These are phyloP conservation scores for Notocelia uddmanniana DNA, from an alignment of 2,888 invertebrate genomes.

Conservation along the genomic window DNA sequence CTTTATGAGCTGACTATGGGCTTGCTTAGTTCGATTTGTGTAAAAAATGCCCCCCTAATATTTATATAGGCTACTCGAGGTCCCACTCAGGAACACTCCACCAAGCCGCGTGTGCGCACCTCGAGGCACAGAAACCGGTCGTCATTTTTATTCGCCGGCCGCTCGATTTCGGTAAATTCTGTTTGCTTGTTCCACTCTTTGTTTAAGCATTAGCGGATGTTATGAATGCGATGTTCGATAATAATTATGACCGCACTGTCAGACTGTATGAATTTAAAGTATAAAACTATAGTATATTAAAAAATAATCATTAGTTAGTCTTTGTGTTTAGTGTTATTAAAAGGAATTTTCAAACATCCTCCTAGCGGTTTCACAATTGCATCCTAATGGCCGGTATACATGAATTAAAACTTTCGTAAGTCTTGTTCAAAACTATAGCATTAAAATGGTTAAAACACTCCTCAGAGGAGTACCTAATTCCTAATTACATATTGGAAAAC, in stretches of 20 bases:
- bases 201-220: constrained; percentile 76
- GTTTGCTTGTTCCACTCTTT: constrained; percentile 78
- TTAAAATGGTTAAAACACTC: too few species aligned
- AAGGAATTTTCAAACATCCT: too few species aligned
- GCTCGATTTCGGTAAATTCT: constrained; percentile 80
- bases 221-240: constrained; percentile 74
- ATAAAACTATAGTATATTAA: constrained; percentile 24
- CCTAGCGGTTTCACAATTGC: too few species aligned
- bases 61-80: background rate
- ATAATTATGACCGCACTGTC: constrained; percentile 61
- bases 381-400: too few species aligned
- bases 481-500: too few species aligned
- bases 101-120: constrained; percentile 54
- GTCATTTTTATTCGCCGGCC: constrained; percentile 74
- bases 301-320: constrained; percentile 52
- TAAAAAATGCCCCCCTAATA: too few species aligned
- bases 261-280: constrained; percentile 39
- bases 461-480: too few species aligned
- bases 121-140: constrained; percentile 70
- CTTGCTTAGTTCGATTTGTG: too few species aligned
- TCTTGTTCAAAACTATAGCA: too few species aligned
- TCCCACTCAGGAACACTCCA: constrained; percentile 42
- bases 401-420: too few species aligned
- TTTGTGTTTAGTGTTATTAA: constrained; percentile 48
- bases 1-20: too few species aligned